Evolutionary conservation across 2,113 vertebrate species (phyloP).

Genomic region (Ranitomeya imitator): DNA sequence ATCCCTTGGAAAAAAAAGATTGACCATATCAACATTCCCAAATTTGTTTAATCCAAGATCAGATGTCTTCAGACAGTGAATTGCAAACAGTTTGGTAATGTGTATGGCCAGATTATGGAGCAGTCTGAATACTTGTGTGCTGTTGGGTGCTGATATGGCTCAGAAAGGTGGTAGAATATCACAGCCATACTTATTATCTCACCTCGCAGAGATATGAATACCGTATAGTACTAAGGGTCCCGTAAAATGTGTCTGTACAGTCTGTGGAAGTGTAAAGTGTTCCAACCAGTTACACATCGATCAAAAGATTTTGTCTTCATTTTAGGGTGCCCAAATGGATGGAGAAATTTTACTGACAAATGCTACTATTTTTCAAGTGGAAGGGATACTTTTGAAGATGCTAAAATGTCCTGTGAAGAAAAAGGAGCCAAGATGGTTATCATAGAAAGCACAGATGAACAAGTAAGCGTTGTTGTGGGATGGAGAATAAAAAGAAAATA

Average conservation of each 20-base stretch:
- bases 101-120: neutral
- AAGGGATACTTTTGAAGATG: conserved; percentile 81
- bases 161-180: neutral
- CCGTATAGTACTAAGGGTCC: neutral
- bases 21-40: too few species aligned
- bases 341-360: conserved; percentile 84
- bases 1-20: too few species aligned
- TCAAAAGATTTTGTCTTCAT: conserved; percentile 45
- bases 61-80: too few species aligned
- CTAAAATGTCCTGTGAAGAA: conserved; percentile 79
- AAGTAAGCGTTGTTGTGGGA: conserved; percentile 71
- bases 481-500: neutral
- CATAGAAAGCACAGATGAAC: conserved; percentile 85
- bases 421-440: conserved; percentile 79
- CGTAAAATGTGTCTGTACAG: too few species aligned
- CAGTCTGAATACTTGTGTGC: neutral
- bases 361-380: conserved; percentile 91
- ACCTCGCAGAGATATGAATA: neutral
- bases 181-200: neutral
- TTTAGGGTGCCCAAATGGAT: conserved; percentile 81
- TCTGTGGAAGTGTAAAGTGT: conserved; percentile 10
- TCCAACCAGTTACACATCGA: neutral
- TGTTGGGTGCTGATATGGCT: neutral
- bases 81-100: too few species aligned
- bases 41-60: too few species aligned